Base-by-base conservation (phyloP, 2,888 invertebrate species). In the Antheraea yamamai region DNA sequence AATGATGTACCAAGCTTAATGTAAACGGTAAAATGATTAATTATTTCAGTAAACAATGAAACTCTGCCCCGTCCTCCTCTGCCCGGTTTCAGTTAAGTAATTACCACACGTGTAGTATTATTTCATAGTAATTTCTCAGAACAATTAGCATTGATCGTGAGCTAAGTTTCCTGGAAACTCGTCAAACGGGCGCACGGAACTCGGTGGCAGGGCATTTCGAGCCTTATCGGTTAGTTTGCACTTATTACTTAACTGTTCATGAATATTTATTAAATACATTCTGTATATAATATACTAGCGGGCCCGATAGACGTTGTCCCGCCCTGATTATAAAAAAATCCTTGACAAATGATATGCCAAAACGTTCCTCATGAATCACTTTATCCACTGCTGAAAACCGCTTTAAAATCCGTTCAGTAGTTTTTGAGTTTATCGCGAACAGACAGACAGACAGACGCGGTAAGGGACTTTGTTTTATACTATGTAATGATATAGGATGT, bases 81-180 rank as follows among this genome's bases (percentile, higher is more conserved):
- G 23, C 74, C 73, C 75, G 55, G 70, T 23, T 4, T 70, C 55
- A 72, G 74, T 80, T 81, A 80, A 75, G 78, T 80, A 80, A 83
- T 80, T 81, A 82, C 77, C 76, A 77, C 58, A 20, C 71, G 79
- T 47, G 47, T 66, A 66, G 64, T 66, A 78, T 78, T 81, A 81
- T 79, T 79, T 81, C 80, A 80, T 81, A 83, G 85, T 86, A 84
- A 83, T 85, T 86, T 87, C 84, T 82, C 81, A 80, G 84, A 83
- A 84, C 80, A 81, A 85, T 84, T 75, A 75, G 61, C 72, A 72
- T 75, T 83, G 79, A 66, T 73, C 72, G 76, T 77, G 75, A 61
- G 76, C 75, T 79, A 81, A 79, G 77, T 76, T 83, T 80, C 81
- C 78, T 76, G 79, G 83, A 83, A 83, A 61, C 68, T 64, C 16